These are phyloP conservation scores for Galeopterus variegatus DNA, from an alignment of 2,113 vertebrate species.

Conservation along the genomic window DNA sequence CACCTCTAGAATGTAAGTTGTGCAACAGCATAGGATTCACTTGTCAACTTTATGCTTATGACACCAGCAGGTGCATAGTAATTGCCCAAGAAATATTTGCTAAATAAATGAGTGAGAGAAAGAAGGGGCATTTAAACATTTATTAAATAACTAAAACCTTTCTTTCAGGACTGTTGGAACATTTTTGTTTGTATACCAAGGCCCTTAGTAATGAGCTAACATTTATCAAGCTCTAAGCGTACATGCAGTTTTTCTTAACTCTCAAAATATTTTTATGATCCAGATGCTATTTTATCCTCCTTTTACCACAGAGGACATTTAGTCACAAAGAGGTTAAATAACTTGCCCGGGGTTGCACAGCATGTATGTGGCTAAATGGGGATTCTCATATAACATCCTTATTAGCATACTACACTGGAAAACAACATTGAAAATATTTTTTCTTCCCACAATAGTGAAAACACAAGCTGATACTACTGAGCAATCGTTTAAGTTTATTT, in stretches of 20 bases:
- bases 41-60: not conserved
- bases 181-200: not conserved
- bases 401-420: not conserved
- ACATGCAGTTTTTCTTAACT: not conserved
- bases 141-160: not conserved
- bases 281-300: not conserved
- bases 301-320: not conserved
- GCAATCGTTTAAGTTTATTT: not conserved
- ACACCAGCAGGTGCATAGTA: not conserved
- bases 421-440: not conserved
- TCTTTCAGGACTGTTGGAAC: not conserved
- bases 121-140: not conserved
- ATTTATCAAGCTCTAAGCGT: not conserved
- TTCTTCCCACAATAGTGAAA: not conserved
- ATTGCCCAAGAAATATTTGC: not conserved
- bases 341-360: not conserved
- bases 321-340: not conserved
- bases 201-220: not conserved
- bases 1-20: not conserved
- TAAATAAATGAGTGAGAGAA: not conserved
- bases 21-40: not conserved
- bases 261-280: not conserved
- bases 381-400: not conserved
- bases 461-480: not conserved
- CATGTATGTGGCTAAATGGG: accelerated